phyloP scores from a whole-genome alignment of 1,140 invertebrate genomes.

The Heliothis subflexa region DNA sequence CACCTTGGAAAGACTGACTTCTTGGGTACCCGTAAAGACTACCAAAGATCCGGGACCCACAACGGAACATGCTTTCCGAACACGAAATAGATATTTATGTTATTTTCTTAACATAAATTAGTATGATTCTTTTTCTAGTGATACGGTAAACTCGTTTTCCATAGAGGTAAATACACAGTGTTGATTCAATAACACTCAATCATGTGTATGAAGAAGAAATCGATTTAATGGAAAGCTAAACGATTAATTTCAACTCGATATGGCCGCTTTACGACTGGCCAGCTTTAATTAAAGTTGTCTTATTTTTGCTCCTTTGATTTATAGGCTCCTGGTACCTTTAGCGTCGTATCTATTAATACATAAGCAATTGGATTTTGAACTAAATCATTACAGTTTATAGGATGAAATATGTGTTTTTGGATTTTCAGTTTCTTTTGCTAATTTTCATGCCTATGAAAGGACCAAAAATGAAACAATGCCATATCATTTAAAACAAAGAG shows the following conservation, averaged over 20 bases:
- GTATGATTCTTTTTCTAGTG: too few relatives aligned
- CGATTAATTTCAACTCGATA: conserved; percentile 29
- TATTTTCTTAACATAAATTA: too few relatives aligned
- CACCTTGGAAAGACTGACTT: too few relatives aligned
- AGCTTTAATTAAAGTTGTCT: conserved; percentile 35
- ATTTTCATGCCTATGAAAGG: too few relatives aligned
- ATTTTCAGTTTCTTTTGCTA: background rate
- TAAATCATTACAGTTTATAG: background rate
- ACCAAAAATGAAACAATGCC: too few relatives aligned
- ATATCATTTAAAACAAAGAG: too few relatives aligned
- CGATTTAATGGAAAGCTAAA: conserved; percentile 15
- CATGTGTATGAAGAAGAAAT: conserved; percentile 2
- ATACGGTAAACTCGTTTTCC: too few relatives aligned
- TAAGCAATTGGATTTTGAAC: conserved; percentile 3
- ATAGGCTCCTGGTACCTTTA: conserved; percentile 16
- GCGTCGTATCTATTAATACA: background rate
- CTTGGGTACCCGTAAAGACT: too few relatives aligned
- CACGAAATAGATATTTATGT: too few relatives aligned
- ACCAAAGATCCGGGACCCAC: too few relatives aligned
- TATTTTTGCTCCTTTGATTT: conserved; percentile 33
- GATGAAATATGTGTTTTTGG: background rate
- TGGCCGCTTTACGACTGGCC: conserved; percentile 11
- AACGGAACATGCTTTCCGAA: too few relatives aligned
- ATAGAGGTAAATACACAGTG: background rate
- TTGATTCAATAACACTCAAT: conserved; percentile 32